Percentiles rank a stretch among this genome's conserved stretches.
Conservation (phyloP, 2,797 vertebrate species). For the Chelmon rostratus region DNA sequence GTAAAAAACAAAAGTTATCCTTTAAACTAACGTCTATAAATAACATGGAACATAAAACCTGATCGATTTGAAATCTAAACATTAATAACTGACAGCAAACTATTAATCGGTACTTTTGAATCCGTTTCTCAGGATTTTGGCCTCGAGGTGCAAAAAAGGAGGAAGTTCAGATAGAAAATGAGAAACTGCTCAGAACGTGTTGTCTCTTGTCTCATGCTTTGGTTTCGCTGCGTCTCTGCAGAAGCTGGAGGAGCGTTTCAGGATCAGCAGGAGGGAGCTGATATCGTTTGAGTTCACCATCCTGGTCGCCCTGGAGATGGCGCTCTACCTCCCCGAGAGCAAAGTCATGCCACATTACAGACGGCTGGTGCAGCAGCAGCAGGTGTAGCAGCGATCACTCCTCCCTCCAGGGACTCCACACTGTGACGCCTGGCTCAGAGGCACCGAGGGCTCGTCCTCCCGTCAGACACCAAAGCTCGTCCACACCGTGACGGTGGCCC, state of each 20-base stretch:
- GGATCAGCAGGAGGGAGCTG: slow-evolving; percentile 94
- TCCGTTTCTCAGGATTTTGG: no score
- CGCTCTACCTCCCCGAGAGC: slow-evolving; percentile 95
- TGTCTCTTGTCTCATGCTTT: not conserved
- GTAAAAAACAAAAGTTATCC: no score
- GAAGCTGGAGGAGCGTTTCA: slow-evolving; percentile 97
- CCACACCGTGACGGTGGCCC: slow-evolving; percentile 14
- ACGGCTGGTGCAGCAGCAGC: slow-evolving; percentile 91
- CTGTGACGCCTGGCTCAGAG: slow-evolving; percentile 28
- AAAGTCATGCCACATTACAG: slow-evolving; percentile 97
- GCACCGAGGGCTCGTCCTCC: not conserved
- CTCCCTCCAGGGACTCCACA: not conserved
- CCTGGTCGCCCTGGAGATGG: slow-evolving; percentile 97
- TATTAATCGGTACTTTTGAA: no score
- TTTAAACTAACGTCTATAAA: no score
- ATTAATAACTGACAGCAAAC: no score
- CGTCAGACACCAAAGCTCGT: slow-evolving; percentile 11
- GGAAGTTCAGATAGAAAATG: not conserved
- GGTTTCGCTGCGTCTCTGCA: slow-evolving; percentile 57
- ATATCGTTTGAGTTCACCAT: slow-evolving; percentile 97
- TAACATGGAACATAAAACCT: no score
- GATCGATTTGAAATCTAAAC: no score
- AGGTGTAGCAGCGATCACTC: slow-evolving; percentile 34
- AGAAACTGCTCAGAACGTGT: no score
- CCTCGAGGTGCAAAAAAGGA: no score